Base-by-base conservation (phyloP, 2,888 invertebrate genomes). In the Drosophila colorata region DNA sequence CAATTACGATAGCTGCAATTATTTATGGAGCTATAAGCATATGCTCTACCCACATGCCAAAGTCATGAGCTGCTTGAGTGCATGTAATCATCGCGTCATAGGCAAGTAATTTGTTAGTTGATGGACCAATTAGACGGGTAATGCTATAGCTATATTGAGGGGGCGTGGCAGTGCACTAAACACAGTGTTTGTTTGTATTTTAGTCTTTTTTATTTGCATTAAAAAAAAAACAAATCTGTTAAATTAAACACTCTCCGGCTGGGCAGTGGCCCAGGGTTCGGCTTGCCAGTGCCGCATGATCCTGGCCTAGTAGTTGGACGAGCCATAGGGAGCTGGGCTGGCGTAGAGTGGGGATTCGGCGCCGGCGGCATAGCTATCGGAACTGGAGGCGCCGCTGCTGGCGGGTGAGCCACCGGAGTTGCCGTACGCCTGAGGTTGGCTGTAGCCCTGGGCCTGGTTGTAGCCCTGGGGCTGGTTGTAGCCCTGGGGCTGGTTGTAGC, bases 311-410 rank as follows among this genome's bases (percentile, higher is more conserved):
- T 88, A 87, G 88, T 52, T 78, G 60, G 68, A 40, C 5, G 69
- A 55, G 67, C 86, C 78, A 48, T 86, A 88, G 25, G 75, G 81
- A 6, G 82, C 61, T 31, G 89, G 78, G 67, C 75, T 83, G 67
- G 73, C 74, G 66, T 86, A 87, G n/a, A 78, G 67, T 2, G 78
- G 74, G 14, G 80, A 66, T 31, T 73, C 71, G 67, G 69, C 67
- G 61, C 70, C 71, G 72, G 74, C 60, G 53, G 67, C 74, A 60
- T 88, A 90, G 68, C 75, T 74, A 14, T 79, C 80, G 57, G 71
- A 65, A n/a, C 69, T 56, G 66, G 71, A 14, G 37, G 64, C 69
- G 18, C 66, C 51, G 53, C 49, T 48, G 40, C 64, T 61, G n/a
- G 86, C 67, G 13, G 74, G 49, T 8, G 76, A 35, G 33, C 46